phyloP scores from a whole-genome alignment of 2,797 vertebrate species.

The Muscicapa comitata region DNA sequence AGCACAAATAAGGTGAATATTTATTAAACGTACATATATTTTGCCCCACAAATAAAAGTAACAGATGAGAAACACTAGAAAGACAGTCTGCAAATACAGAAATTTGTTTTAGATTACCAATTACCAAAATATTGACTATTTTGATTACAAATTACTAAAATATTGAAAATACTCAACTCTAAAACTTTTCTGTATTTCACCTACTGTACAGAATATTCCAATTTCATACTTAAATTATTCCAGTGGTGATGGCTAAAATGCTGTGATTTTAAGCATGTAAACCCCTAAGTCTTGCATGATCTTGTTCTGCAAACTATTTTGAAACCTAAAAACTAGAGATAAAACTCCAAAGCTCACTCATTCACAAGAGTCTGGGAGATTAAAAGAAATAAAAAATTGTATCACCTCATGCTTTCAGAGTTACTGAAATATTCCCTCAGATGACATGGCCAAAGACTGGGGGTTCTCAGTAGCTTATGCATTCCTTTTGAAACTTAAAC shows the following conservation, averaged over 20 bases:
- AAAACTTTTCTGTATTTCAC: background rate
- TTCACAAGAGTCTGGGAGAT: background rate
- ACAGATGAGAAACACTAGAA: background rate
- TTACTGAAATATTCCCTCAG: background rate
- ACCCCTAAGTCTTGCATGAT: background rate
- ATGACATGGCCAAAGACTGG: background rate
- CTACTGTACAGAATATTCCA: background rate
- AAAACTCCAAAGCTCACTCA: background rate
- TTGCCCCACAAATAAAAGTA: background rate
- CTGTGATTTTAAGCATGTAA: background rate
- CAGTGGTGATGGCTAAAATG: background rate
- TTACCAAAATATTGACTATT: background rate
- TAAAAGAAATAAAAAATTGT: background rate
- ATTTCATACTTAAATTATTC: background rate
- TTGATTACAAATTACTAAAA: background rate
- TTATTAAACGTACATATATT: background rate
- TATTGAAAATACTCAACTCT: background rate
- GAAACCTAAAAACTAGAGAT: background rate
- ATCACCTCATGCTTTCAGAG: background rate
- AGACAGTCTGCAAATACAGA: background rate
- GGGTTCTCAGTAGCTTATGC: background rate
- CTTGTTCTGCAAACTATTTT: background rate
- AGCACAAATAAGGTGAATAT: background rate
- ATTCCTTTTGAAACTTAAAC: background rate
- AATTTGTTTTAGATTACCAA: background rate